Evolutionary conservation across 1,140 invertebrate genomes (phyloP).

Genomic region (Periplaneta americana): DNA sequence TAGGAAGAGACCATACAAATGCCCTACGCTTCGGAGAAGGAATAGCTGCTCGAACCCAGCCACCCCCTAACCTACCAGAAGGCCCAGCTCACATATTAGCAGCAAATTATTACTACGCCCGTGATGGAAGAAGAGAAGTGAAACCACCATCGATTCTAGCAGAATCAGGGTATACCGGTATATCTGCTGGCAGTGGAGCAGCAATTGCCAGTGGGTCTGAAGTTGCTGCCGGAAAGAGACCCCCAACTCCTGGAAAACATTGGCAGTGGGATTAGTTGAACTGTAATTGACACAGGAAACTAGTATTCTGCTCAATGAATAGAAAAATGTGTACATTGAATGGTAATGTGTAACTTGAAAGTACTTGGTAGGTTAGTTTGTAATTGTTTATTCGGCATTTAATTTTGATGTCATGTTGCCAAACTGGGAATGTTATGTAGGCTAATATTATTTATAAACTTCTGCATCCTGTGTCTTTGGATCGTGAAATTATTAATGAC

Average conservation of each 20-base stretch:
- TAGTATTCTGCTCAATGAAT: no score
- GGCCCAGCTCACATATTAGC: constrained; percentile 36
- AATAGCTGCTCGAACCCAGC: constrained; percentile 31
- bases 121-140: constrained; percentile 36
- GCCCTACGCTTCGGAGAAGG: constrained; percentile 25
- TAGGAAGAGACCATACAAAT: constrained; percentile 22
- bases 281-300: no score
- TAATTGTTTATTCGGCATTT: no score
- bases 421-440: no score
- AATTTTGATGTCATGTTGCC: no score
- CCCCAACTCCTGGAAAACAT: not conserved
- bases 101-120: constrained; percentile 38
- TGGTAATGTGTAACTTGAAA: no score
- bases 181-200: not conserved
- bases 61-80: constrained; percentile 35
- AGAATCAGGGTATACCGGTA: not conserved
- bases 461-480: no score
- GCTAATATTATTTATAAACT: no score
- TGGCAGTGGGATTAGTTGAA: constrained; percentile 16
- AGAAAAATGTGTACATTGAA: no score
- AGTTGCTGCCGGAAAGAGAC: not conserved
- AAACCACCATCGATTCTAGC: constrained; percentile 31
- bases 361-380: no score
- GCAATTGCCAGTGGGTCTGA: not conserved
- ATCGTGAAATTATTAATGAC: no score